Evolutionary conservation across 2,888 invertebrate species (phyloP), one percentile per base, ranked within the genome.

Genomic region (Acrocyrtus sp.): DNA sequence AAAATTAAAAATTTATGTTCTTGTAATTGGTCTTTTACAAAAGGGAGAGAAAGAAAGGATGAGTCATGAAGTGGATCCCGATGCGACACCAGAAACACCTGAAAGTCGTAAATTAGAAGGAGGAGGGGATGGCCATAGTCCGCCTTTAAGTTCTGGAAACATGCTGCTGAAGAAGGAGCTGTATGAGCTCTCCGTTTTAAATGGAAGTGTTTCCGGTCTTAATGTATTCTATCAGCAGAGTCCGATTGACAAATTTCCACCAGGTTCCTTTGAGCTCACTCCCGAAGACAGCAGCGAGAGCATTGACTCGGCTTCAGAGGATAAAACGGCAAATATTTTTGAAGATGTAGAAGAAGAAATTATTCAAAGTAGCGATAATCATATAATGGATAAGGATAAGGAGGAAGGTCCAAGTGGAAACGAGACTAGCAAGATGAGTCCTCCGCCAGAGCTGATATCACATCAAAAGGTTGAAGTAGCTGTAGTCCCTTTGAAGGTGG

Each of bases 151-250:
- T 34, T 62, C 5, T 15, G 29, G 1, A 50, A 41, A 26, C 51
- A 50, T 22, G 21, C 67, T 60, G 5, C n/a, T 68, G 34, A 68
- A 60, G 39, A 60, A 61, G 53, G 60, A 68, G 10, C 60, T 68
- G 8, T 43, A 53, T 19, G 61, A 61, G 22, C 22, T 68, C 19
- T 68, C 68, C 4, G 0, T 22, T 34, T 22, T 53, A 3, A 53
- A 61, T 12, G 68, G 68, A 15, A 60, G 54, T 15, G 12, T 19
- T 43, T 68, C 61, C 15, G 68, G 68, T 2, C 45, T 68, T 10
- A 68, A 68, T 51, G 22, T 61, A 10, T 10, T 68, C 6, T 57
- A 57, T 19, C 53, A 68, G 4, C 60, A 61, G 26, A 15, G 21
- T 34, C 60, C 68, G 5, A 4, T 39, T 5, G 29, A 50, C 27